Evolutionary conservation across 2,888 invertebrate genomes (phyloP), one percentile per base, ranked within the genome.

Genomic region (Zaprionus bogoriensis): DNA sequence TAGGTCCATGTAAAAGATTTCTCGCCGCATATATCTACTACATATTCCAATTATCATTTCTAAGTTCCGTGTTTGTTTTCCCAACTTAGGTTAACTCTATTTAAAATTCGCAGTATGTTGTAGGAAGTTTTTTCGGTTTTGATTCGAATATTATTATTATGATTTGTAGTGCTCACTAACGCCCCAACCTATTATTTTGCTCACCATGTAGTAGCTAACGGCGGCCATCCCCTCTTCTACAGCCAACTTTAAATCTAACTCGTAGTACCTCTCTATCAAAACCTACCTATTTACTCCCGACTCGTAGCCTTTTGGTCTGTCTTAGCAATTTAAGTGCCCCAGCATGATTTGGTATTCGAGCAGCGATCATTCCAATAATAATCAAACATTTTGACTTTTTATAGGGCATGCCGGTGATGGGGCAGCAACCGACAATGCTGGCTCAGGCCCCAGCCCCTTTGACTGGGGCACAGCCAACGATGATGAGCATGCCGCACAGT

Each of bases 351-450:
- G 17, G 25, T 54, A 53, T 54, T 53, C 23, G 32, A 25, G 23
- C 30, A 22, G 7, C 20, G 32, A 42, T 44, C 2, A 30, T n/a
- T 20, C 7, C 44, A 23, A 12, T 45, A 46, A 38, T 73, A 74
- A 74, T 53, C 38, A 7, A 19, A 22, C 7, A 14, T 57, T 55
- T 65, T 63, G 23, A 20, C 46, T 73, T 90, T 82, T 91, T 90
- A 83, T 90, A 91, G 89, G 91, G 91, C 64, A 91, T 91, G 89
- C 90, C 91, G 77, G 90, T 90, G 89, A 91, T 91, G 91, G 90
- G 90, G 27, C 85, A 84, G 61, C 86, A 70, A 51, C 54, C 88
- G 72, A 88, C 86, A 87, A 90, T 91, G 89, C 87, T 91, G 91
- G 87, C 86, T 73, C 90, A 89, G 71, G 61, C 67, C 89, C 88